Percentiles rank a stretch among this genome's conserved stretches.
These are phyloP conservation scores for Oxyruncus cristatus DNA, from an alignment of 2,113 vertebrate species.

Conservation along the genomic window DNA sequence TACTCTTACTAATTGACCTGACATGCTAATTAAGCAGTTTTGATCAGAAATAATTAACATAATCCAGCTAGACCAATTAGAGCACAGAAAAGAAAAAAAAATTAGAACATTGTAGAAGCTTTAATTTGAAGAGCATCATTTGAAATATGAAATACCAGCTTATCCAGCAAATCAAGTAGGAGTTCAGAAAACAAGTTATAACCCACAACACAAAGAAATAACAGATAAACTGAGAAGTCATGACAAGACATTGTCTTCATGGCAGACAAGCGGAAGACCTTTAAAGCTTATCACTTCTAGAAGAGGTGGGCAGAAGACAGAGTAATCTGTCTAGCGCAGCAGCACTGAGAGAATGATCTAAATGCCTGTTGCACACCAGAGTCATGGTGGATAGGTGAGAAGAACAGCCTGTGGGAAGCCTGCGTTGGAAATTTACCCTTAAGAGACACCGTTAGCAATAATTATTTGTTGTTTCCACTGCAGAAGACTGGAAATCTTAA, in stretches of 20 bases:
- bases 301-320: not conserved
- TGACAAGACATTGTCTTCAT: not conserved
- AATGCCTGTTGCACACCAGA: not conserved
- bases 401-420: not conserved
- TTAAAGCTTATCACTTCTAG: not conserved
- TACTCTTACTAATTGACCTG: slow-evolving; percentile 31
- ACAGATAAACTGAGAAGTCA: not conserved
- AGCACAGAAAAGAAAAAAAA: not conserved
- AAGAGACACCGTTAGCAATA: not conserved
- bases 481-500: not conserved
- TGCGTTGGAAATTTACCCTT: not conserved
- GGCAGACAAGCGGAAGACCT: not conserved
- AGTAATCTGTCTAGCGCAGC: not conserved
- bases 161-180: slow-evolving; percentile 22
- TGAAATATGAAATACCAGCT: slow-evolving; percentile 1
- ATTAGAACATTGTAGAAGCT: not conserved
- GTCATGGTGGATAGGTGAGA: not conserved
- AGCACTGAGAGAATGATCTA: not conserved
- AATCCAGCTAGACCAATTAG: slow-evolving; percentile 38
- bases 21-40: slow-evolving; percentile 49
- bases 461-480: not conserved
- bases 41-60: slow-evolving; percentile 43
- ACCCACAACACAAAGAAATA: not conserved
- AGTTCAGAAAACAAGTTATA: not conserved
- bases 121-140: slow-evolving; percentile 17